Conservation (phyloP, 2,888 invertebrate genomes). For the Mycalesis mineus region DNA sequence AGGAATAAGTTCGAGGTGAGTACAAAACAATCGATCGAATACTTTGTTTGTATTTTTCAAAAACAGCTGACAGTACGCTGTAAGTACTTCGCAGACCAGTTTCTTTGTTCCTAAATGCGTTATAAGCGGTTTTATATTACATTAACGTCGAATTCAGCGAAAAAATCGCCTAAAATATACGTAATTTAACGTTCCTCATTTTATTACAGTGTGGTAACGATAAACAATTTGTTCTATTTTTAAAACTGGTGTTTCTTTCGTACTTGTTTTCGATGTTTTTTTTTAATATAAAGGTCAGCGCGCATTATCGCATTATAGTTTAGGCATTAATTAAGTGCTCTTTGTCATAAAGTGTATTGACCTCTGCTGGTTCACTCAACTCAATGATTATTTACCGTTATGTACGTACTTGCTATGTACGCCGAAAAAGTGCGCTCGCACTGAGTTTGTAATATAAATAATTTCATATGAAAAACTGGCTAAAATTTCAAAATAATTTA, state of each 20-base stretch:
- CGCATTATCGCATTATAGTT: conserved; percentile 9
- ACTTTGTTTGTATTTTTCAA: conserved; percentile 69
- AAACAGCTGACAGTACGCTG: conserved; percentile 80
- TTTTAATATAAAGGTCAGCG: conserved; percentile 7
- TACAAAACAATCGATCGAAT: conserved; percentile 35
- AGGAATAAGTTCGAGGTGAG: conserved; percentile 82
- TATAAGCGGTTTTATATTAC: neutral
- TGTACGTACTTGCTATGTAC: conserved; percentile 11
- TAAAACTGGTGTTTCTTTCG: conserved; percentile 21
- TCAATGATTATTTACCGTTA: conserved; percentile 34
- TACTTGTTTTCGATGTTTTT: conserved; percentile 10
- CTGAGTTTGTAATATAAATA: neutral
- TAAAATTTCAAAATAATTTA: too few relatives aligned
- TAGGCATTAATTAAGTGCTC: conserved; percentile 12
- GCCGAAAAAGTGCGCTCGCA: neutral
- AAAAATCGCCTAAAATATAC: neutral
- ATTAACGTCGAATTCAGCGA: neutral
- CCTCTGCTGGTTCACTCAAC: conserved; percentile 45
- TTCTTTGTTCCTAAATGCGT: conserved; percentile 56
- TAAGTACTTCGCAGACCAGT: conserved; percentile 31
- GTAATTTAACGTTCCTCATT: neutral
- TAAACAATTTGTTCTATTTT: conserved; percentile 28
- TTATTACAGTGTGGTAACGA: neutral
- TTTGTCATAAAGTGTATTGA: conserved; percentile 17
- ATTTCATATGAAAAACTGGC: too few relatives aligned